phyloP scores from a whole-genome alignment of 2,888 invertebrate species.

The Phyllotreta cruciferae region DNA sequence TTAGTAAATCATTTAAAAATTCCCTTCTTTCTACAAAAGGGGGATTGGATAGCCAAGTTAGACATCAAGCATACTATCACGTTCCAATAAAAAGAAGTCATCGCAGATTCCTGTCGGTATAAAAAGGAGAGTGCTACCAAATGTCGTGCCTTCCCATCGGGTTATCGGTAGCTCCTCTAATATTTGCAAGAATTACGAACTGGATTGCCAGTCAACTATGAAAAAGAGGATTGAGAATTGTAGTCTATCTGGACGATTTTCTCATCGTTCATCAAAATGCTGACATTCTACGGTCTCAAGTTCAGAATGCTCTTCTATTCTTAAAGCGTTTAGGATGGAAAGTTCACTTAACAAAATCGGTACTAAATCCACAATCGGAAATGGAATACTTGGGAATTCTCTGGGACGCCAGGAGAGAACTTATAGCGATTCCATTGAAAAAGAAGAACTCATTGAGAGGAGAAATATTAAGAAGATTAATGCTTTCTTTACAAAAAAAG shows the following conservation, averaged over 20 bases:
- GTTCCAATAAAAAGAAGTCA: too few relatives aligned
- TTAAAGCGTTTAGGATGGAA: not conserved
- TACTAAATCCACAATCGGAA: not conserved
- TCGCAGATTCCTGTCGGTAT: too few relatives aligned
- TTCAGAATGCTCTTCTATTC: not conserved
- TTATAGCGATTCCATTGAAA: too few relatives aligned
- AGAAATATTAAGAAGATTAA: too few relatives aligned
- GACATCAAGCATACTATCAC: too few relatives aligned
- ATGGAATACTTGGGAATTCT: not conserved
- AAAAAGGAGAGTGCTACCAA: too few relatives aligned
- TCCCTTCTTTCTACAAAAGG: too few relatives aligned
- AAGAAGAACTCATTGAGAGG: too few relatives aligned
- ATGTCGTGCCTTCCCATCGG: constrained; percentile 45
- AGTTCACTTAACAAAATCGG: not conserved
- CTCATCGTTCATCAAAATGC: constrained; percentile 28
- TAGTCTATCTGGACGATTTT: constrained; percentile 47
- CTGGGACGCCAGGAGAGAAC: not conserved
- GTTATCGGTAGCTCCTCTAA: constrained; percentile 42
- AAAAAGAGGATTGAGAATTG: constrained; percentile 35
- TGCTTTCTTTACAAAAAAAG: too few relatives aligned
- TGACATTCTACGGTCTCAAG: too few relatives aligned
- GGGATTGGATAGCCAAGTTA: too few relatives aligned
- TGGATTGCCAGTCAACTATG: constrained; percentile 42
- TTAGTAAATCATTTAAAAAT: too few relatives aligned
- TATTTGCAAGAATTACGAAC: constrained; percentile 43